phyloP scores from a whole-genome alignment of 2,113 vertebrate genomes.

The Phaethornis superciliosus region DNA sequence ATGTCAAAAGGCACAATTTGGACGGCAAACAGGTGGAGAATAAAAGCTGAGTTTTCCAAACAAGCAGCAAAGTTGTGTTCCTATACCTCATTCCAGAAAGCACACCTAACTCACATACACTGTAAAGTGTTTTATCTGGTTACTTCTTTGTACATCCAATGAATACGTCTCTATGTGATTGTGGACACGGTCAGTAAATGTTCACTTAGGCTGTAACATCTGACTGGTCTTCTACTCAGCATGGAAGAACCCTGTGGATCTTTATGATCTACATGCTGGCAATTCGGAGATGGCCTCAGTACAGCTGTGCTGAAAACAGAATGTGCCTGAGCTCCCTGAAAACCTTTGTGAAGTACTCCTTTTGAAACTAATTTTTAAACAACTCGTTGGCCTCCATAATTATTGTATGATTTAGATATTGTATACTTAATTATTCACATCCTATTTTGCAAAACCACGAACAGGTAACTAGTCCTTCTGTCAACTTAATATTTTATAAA shows the following conservation, averaged over 20 bases:
- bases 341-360: background rate
- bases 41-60: background rate
- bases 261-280: background rate
- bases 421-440: slow-evolving; percentile 25
- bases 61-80: background rate
- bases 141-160: background rate
- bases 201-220: background rate
- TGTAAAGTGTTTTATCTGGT: background rate
- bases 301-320: background rate
- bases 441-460: background rate
- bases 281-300: background rate
- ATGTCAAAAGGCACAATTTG: background rate
- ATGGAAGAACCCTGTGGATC: background rate
- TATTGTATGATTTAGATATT: slow-evolving; percentile 14
- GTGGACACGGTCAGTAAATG: background rate
- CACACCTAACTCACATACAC: background rate
- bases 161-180: background rate
- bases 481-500: background rate
- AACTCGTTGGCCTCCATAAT: background rate
- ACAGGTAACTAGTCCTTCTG: background rate
- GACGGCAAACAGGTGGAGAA: background rate
- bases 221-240: background rate
- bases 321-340: background rate
- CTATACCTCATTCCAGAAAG: rapidly evolving
- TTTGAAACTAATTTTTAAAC: slow-evolving; percentile 11